Percentiles rank a stretch among this genome's conserved stretches.
phyloP scores from a whole-genome alignment of 2,888 invertebrate species.

The Caenorhabditis macrosperma region DNA sequence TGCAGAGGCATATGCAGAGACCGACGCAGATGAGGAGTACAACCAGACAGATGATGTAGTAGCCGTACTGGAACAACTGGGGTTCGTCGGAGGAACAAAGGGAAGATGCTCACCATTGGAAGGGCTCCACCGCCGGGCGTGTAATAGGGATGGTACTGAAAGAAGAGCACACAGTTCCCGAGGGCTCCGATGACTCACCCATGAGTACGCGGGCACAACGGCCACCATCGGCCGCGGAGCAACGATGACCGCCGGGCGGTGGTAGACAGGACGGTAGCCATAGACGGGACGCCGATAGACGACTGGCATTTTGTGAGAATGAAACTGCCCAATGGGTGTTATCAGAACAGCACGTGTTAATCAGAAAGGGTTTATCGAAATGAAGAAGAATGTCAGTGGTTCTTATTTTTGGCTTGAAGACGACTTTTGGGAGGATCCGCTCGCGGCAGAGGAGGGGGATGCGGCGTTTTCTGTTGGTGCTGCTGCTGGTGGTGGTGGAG shows the following conservation, averaged over 20 bases:
- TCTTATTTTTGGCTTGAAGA: too few species aligned
- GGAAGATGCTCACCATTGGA: conserved; percentile 32
- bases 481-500: background rate
- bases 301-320: too few species aligned
- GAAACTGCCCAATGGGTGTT: too few species aligned
- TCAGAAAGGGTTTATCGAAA: too few species aligned
- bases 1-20: conserved; percentile 8
- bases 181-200: background rate
- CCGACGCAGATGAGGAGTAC: conserved; percentile 11
- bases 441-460: too few species aligned
- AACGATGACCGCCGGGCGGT: background rate
- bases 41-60: conserved; percentile 21
- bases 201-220: background rate
- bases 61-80: conserved; percentile 17
- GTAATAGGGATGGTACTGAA: conserved; percentile 39
- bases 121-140: conserved; percentile 16
- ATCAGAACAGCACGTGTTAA: too few species aligned
- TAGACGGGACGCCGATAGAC: background rate
- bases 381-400: too few species aligned
- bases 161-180: too few species aligned
- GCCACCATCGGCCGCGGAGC: background rate
- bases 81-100: background rate
- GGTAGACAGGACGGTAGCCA: background rate
- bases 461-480: too few species aligned
- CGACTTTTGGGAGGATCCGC: too few species aligned